Conservation (phyloP, 1,140 invertebrate genomes). For the Lepidurus arcticus region DNA sequence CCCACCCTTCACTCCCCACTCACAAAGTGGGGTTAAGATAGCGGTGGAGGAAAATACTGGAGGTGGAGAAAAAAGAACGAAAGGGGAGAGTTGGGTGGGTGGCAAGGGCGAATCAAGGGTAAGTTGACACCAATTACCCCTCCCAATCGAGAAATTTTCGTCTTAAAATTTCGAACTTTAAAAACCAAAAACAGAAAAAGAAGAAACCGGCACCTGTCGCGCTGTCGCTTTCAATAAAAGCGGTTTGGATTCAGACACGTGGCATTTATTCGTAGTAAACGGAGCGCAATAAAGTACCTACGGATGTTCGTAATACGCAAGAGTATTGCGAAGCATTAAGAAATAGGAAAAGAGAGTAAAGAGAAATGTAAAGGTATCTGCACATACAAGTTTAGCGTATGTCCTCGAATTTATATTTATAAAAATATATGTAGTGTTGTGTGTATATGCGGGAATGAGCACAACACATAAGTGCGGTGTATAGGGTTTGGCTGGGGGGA, state of each 20-base stretch:
- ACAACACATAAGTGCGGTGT: neutral
- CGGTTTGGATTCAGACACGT: neutral
- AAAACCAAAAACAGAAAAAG: neutral
- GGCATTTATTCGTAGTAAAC: too few relatives aligned
- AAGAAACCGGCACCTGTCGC: neutral
- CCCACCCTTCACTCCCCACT: neutral
- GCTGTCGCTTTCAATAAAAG: neutral
- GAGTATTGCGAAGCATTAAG: too few relatives aligned
- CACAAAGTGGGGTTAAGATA: neutral
- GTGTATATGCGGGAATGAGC: neutral
- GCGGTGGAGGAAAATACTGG: neutral
- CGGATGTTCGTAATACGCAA: too few relatives aligned
- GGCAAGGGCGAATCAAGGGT: slow-evolving; percentile 7
- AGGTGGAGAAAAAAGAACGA: neutral
- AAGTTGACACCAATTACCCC: slow-evolving; percentile 1
- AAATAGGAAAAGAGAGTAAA: too few relatives aligned
- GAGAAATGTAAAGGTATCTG: too few relatives aligned
- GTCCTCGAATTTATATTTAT: too few relatives aligned
- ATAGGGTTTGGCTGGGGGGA: neutral
- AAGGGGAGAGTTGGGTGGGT: neutral
- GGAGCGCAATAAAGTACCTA: too few relatives aligned
- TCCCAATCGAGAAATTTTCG: neutral
- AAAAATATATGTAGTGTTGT: neutral
- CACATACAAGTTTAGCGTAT: too few relatives aligned
- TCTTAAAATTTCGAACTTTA: neutral